A percentile compares a stretch with the other conserved stretches of the same genome.
Evolutionary conservation across 2,888 invertebrate genomes (phyloP).

Genomic region (Agapostemon virescens): DNA sequence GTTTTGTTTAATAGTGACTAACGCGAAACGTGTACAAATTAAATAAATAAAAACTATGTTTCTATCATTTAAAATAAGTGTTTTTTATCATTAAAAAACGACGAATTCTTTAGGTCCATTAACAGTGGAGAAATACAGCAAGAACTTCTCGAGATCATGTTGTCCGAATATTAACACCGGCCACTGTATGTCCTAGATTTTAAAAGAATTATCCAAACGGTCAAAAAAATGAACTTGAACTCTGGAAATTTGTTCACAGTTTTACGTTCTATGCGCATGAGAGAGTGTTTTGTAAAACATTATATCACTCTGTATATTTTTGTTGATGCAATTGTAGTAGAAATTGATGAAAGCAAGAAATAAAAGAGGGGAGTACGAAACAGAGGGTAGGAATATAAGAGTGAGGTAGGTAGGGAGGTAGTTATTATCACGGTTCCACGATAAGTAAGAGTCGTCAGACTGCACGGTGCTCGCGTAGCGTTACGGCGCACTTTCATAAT

Average conservation of each 20-base stretch:
- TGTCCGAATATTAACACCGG: too few relatives aligned
- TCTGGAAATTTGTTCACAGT: neutral
- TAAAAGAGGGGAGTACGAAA: slow-evolving; percentile 3
- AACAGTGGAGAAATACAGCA: too few relatives aligned
- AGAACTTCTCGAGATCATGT: too few relatives aligned
- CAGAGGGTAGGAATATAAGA: slow-evolving; percentile 22
- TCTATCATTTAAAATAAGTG: too few relatives aligned
- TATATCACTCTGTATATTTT: slow-evolving; percentile 5
- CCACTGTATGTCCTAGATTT: too few relatives aligned
- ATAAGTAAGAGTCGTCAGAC: slow-evolving; percentile 73
- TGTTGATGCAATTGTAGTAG: slow-evolving; percentile 4
- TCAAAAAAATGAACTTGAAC: neutral
- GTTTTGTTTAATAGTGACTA: too few relatives aligned
- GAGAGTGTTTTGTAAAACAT: neutral
- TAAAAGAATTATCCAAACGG: too few relatives aligned
- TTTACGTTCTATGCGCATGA: neutral
- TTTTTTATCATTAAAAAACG: too few relatives aligned
- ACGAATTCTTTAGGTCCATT: too few relatives aligned
- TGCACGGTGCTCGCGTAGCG: slow-evolving; percentile 64
- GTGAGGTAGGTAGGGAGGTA: slow-evolving; percentile 58
- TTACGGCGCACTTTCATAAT: slow-evolving; percentile 66
- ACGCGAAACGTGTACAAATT: too few relatives aligned
- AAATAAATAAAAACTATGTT: too few relatives aligned
- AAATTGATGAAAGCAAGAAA: slow-evolving; percentile 19
- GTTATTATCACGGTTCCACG: slow-evolving; percentile 75